Base-by-base conservation (phyloP, 2,797 vertebrate species). In the Propithecus deckenii region DNA sequence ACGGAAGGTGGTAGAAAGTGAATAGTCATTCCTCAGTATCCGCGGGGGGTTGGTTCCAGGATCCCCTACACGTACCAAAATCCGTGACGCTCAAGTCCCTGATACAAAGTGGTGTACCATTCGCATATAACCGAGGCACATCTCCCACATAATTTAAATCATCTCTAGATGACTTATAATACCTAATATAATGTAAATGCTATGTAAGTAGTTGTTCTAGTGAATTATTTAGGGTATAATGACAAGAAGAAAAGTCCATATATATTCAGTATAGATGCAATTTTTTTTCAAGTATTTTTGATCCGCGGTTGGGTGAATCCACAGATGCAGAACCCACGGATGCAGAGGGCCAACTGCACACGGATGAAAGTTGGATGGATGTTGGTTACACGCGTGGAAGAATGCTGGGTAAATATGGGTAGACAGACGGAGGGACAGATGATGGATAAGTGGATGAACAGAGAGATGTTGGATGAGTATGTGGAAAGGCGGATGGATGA, bases 1-100 rank as follows among this genome's bases (percentile, higher is more conserved):
- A n/a, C 1, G 18, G 38, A 76, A 25, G 10, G 7, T 32, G 18
- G 57, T 22, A 71, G 30, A 38, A 86, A 84, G 0, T n/a, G 30
- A n/a, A 23, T 4, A 78, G 7, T 38, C 50, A 52, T 78, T 46
- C 4, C 75, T 55, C 75, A 9, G 75, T 2, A 35, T 35, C n/a
- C 13, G 4, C 3, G n/a, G 22, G 50, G 30, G 12, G 18, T 3
- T 38, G 50, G 22, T 55, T 35, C n/a, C 75, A 78, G 50, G 75
- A 76, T 22, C 48, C n/a, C 11, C 46, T 35, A 22, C 48, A 23
- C 32, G 1, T 55, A 35, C 75, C 22, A 35, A 78, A 78, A 78
- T 9, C 50, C n/a, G 0, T 25, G 50, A 35, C 5, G 7, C 32
- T 35, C 48, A 35, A 23, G 48, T 35, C 75, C 75, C 17, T 46